Conservation (phyloP, 2,797 vertebrate species). For the Tenualosa ilisha region DNA sequence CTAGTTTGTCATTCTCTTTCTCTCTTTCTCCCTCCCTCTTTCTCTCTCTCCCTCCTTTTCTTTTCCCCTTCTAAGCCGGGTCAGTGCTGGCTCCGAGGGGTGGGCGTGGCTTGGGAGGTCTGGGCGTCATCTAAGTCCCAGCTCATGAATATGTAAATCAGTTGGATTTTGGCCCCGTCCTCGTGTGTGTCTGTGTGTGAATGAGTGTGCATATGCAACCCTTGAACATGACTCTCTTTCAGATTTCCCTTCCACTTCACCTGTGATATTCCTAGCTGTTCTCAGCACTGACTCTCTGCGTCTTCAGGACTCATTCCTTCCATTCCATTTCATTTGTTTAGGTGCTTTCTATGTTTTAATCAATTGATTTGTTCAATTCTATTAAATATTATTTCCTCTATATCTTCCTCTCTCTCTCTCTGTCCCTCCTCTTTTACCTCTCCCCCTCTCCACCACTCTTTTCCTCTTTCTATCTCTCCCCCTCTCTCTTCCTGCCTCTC, state of each 20-base stretch:
- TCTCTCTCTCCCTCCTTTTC: constrained; percentile 49
- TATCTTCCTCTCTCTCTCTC: background rate
- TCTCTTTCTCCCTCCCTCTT: background rate
- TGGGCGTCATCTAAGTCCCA: constrained; percentile 81
- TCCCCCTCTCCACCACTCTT: too few relatives aligned
- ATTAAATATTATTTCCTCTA: too few relatives aligned
- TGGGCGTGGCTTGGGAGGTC: constrained; percentile 77
- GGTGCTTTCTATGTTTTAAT: background rate
- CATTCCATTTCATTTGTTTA: background rate
- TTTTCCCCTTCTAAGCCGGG: background rate
- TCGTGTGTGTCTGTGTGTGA: background rate
- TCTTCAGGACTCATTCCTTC: too few relatives aligned
- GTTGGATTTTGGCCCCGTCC: constrained; percentile 67
- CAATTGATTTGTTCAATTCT: background rate
- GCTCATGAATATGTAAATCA: constrained; percentile 88
- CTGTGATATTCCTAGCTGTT: background rate
- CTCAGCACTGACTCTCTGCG: background rate
- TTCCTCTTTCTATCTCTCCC: too few relatives aligned
- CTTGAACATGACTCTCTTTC: too few relatives aligned
- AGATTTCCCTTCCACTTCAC: too few relatives aligned
- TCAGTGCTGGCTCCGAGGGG: constrained; percentile 72
- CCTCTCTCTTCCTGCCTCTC: too few relatives aligned
- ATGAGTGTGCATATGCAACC: background rate
- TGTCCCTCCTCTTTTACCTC: background rate
- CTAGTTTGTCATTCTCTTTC: background rate